Conservation (phyloP, 2,797 vertebrate species). For the Tolypeutes matacus region DNA sequence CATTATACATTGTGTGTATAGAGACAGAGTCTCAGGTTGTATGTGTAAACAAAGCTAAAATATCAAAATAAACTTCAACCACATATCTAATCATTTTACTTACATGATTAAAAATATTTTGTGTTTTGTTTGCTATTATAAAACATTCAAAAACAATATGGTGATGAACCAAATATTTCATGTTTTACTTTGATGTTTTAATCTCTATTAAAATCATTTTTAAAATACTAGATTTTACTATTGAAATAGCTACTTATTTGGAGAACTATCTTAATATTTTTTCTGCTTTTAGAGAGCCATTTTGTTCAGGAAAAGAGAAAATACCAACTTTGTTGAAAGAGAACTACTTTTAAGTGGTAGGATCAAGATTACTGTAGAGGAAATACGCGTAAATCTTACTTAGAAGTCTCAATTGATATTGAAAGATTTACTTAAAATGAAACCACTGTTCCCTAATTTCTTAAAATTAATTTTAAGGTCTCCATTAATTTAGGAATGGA, state of each 20-base stretch:
- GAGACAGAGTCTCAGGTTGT: not conserved
- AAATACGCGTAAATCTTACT: slow-evolving; percentile 8
- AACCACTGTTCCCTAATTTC: not conserved
- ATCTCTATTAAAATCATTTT: not conserved
- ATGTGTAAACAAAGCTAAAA: not conserved
- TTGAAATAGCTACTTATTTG: not conserved
- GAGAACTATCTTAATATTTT: slow-evolving; percentile 4
- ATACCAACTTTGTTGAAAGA: slow-evolving; percentile 36
- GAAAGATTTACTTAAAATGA: slow-evolving; percentile 45
- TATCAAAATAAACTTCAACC: not conserved
- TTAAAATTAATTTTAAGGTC: slow-evolving; percentile 62
- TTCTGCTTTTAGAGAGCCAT: not conserved
- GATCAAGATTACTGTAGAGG: not conserved
- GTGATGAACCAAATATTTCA: not conserved
- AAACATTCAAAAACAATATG: slow-evolving; percentile 20
- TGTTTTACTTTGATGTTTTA: slow-evolving; percentile 6
- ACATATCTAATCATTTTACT: slow-evolving; percentile 50
- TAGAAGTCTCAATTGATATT: slow-evolving; percentile 8
- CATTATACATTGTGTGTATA: not conserved
- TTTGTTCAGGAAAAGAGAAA: slow-evolving; percentile 28
- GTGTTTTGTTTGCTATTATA: slow-evolving; percentile 9
- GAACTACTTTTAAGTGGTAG: not conserved
- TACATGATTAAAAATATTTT: slow-evolving; percentile 23
- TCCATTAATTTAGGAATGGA: slow-evolving; percentile 10
- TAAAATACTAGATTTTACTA: not conserved